Evolutionary conservation across 2,888 invertebrate genomes (phyloP).

Genomic region (Doris montereyensis): DNA sequence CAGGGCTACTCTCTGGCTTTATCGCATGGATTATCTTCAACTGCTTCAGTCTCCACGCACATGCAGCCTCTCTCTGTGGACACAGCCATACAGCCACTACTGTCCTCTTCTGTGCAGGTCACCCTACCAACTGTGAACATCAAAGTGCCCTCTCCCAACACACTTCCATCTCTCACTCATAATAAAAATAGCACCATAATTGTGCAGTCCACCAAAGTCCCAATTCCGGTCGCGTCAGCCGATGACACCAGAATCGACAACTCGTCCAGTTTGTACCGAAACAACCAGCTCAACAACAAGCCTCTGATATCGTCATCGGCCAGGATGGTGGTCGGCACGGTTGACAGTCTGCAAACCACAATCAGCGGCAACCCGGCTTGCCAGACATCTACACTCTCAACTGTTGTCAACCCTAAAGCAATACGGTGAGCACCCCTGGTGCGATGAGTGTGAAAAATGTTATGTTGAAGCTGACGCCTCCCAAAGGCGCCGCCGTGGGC

Average conservation of each 20-base stretch:
- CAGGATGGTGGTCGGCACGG: neutral
- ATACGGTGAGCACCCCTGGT: too few relatives aligned
- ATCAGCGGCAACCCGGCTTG: neutral
- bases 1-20: neutral
- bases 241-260: constrained; percentile 43
- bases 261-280: constrained; percentile 4
- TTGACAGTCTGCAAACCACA: neutral
- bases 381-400: too few relatives aligned
- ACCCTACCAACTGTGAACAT: constrained; percentile 65
- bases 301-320: neutral
- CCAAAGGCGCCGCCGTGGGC: constrained; percentile 24
- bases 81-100: constrained; percentile 55
- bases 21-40: neutral
- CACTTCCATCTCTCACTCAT: constrained; percentile 59
- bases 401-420: too few relatives aligned
- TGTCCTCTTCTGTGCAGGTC: constrained; percentile 57
- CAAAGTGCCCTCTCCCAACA: constrained; percentile 64
- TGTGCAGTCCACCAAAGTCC: constrained; percentile 65
- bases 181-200: constrained; percentile 64
- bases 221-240: constrained; percentile 61
- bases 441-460: constrained; percentile 29
- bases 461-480: constrained; percentile 41
- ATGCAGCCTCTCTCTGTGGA: constrained; percentile 33
- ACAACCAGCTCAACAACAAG: constrained; percentile 14
- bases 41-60: neutral